A percentile compares a stretch with the other conserved stretches of the same genome.
These are phyloP conservation scores for Diarsia mendica DNA, from an alignment of 2,888 invertebrate species.

Conservation along the genomic window DNA sequence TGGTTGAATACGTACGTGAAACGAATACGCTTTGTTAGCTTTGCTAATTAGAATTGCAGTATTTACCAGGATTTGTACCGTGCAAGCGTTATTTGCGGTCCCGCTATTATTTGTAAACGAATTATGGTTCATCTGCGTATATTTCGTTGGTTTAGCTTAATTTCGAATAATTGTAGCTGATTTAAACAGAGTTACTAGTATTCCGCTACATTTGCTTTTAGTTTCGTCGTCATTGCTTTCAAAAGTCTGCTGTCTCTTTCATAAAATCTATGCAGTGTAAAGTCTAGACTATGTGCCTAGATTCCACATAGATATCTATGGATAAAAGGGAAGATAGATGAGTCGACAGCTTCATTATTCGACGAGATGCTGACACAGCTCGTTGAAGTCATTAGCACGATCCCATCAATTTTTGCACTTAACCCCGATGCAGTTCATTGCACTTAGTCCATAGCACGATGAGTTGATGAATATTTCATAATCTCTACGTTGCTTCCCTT, in stretches of 20 bases:
- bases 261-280: neutral
- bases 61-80: conserved; percentile 15
- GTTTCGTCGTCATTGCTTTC: neutral
- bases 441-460: conserved; percentile 30
- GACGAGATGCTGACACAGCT: conserved; percentile 51
- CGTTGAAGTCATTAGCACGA: conserved; percentile 47
- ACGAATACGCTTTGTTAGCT: conserved; percentile 23
- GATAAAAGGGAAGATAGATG: conserved; percentile 26
- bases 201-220: neutral
- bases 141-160: neutral
- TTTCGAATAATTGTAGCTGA: neutral
- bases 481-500: conserved; percentile 26
- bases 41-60: conserved; percentile 30
- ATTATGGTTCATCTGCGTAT: neutral
- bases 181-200: neutral
- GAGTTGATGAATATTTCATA: conserved; percentile 53
- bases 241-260: neutral
- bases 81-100: conserved; percentile 7
- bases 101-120: conserved; percentile 11
- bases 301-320: neutral
- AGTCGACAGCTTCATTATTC: conserved; percentile 44
- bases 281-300: neutral
- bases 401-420: conserved; percentile 56
- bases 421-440: conserved; percentile 56
- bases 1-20: conserved; percentile 36